A percentile compares a stretch with the other conserved stretches of the same genome.
Evolutionary conservation across 2,888 invertebrate species (phyloP).

Genomic region (Agonopterix arenella): DNA sequence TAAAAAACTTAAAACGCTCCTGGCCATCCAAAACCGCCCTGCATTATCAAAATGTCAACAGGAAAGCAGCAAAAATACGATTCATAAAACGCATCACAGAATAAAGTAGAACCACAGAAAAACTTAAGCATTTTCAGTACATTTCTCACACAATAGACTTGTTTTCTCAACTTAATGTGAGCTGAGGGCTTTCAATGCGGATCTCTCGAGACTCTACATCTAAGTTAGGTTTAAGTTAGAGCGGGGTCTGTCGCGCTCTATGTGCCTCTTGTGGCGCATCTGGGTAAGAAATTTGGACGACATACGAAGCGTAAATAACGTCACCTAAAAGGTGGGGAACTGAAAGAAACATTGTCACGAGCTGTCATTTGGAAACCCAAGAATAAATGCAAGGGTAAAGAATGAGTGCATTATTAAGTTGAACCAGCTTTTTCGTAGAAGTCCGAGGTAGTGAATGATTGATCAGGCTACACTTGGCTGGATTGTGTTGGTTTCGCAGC

Average conservation of each 20-base stretch:
- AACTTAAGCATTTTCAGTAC: slow-evolving; percentile 4
- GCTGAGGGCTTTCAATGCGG: slow-evolving; percentile 37
- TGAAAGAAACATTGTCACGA: slow-evolving; percentile 7
- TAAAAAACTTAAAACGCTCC: too few relatives aligned
- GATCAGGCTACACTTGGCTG: too few relatives aligned
- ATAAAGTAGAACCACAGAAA: background rate
- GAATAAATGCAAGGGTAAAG: too few relatives aligned
- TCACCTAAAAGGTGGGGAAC: slow-evolving; percentile 5
- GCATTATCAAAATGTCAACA: too few relatives aligned
- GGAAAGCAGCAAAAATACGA: background rate
- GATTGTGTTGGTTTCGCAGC: too few relatives aligned
- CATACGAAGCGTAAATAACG: slow-evolving; percentile 25
- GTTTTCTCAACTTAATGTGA: slow-evolving; percentile 39
- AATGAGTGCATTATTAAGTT: too few relatives aligned
- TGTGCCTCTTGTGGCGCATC: slow-evolving; percentile 51
- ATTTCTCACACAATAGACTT: slow-evolving; percentile 31
- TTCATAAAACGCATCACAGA: background rate
- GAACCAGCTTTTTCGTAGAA: too few relatives aligned
- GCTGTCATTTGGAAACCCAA: too few relatives aligned
- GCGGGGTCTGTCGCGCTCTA: slow-evolving; percentile 41
- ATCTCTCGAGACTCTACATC: slow-evolving; percentile 49
- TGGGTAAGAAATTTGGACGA: slow-evolving; percentile 32
- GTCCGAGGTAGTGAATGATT: too few relatives aligned
- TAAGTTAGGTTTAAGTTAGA: slow-evolving; percentile 61
- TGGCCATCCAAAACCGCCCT: too few relatives aligned